These are phyloP conservation scores for Pungitius pungitius DNA, from an alignment of 2,113 vertebrate genomes.

Conservation along the genomic window DNA sequence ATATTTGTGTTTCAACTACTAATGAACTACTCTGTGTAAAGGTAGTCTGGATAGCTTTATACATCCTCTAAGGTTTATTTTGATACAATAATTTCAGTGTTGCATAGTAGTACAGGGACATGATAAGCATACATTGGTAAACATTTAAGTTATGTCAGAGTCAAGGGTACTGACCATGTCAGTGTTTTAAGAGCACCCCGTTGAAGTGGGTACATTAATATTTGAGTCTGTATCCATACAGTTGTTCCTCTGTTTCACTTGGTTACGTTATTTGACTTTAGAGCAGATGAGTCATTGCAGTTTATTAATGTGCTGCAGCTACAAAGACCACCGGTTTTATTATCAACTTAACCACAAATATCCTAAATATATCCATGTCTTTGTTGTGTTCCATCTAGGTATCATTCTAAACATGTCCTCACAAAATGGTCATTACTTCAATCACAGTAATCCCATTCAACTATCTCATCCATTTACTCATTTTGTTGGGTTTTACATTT, in stretches of 20 bases:
- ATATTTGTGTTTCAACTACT: background rate
- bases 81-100: background rate
- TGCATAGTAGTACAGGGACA: background rate
- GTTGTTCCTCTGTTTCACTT: background rate
- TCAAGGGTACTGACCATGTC: background rate
- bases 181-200: background rate
- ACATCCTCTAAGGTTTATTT: background rate
- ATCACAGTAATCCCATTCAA: constrained; percentile 15
- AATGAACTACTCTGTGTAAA: background rate
- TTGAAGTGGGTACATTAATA: background rate
- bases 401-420: constrained; percentile 7
- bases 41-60: background rate
- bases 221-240: background rate
- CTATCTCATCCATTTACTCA: constrained; percentile 20
- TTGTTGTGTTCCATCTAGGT: constrained; percentile 37
- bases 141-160: background rate
- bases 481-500: constrained; percentile 2
- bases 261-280: background rate
- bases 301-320: background rate
- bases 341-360: background rate
- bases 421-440: constrained; percentile 7
- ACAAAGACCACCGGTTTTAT: background rate
- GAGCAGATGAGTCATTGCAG: background rate
- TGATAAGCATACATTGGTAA: background rate
- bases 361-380: constrained; percentile 17